Conservation (phyloP, 30 jellyfish, hydroid and myxozoan species). For the Turritopsis rubra region DNA sequence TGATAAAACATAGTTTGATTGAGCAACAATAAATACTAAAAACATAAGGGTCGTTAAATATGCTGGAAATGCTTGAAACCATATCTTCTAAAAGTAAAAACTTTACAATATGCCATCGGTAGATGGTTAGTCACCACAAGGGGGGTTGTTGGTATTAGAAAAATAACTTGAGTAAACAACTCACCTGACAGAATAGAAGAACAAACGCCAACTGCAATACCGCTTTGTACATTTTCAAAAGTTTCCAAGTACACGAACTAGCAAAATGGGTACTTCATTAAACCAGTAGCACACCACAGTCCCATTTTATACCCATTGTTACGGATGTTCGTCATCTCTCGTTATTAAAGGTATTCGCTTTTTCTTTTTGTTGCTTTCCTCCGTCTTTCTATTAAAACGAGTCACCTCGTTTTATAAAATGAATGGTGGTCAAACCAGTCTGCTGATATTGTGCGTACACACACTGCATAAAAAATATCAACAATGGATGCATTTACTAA, state of each 20-base stretch:
- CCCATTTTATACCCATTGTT: neutral
- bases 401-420: too few species aligned
- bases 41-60: too few species aligned
- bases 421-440: too few species aligned
- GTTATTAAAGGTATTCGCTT: neutral
- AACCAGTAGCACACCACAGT: neutral
- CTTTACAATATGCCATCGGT: too few species aligned
- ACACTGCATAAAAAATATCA: neutral
- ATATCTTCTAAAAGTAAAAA: too few species aligned
- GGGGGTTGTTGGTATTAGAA: too few species aligned
- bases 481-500: neutral
- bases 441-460: too few species aligned
- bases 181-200: neutral
- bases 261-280: neutral
- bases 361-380: neutral
- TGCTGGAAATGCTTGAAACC: too few species aligned
- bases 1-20: too few species aligned
- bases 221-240: neutral
- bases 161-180: neutral
- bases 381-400: neutral
- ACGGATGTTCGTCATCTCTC: neutral
- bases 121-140: too few species aligned
- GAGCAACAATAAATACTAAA: too few species aligned
- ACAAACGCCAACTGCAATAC: neutral
- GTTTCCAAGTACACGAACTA: neutral